These are phyloP conservation scores for Caenorhabditis doughertyi DNA, from an alignment of 2,888 invertebrate genomes.

Conservation along the genomic window DNA sequence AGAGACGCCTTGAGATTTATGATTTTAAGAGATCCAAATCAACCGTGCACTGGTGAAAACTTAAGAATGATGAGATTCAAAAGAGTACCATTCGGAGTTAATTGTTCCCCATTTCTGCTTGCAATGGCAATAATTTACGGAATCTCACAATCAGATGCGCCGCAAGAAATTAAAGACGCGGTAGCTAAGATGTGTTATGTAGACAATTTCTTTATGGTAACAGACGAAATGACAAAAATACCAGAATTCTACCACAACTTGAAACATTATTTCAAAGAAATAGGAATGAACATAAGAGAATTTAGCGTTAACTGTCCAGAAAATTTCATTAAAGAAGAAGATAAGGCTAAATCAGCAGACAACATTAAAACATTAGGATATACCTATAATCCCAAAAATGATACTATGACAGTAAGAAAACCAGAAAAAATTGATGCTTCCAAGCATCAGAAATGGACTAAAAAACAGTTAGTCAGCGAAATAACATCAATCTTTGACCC, in stretches of 20 bases:
- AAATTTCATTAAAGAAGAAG: background rate
- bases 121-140: background rate
- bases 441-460: background rate
- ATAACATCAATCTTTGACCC: background rate
- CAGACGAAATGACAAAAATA: background rate
- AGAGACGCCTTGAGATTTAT: conserved; percentile 3
- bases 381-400: background rate
- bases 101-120: background rate
- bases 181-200: conserved; percentile 19
- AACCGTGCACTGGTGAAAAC: background rate
- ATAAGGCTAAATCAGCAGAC: background rate
- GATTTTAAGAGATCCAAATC: background rate
- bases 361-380: conserved; percentile 20
- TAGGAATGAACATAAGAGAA: conserved; percentile 24
- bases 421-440: background rate
- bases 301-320: background rate
- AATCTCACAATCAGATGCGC: background rate
- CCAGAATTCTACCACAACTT: background rate
- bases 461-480: background rate
- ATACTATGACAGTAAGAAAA: conserved; percentile 14
- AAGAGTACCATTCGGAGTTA: conserved; percentile 13
- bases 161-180: background rate
- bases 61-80: background rate
- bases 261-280: background rate
- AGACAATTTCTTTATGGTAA: background rate